phyloP scores from a whole-genome alignment of 2,797 vertebrate species.

The Leucoraja ocellata region DNA sequence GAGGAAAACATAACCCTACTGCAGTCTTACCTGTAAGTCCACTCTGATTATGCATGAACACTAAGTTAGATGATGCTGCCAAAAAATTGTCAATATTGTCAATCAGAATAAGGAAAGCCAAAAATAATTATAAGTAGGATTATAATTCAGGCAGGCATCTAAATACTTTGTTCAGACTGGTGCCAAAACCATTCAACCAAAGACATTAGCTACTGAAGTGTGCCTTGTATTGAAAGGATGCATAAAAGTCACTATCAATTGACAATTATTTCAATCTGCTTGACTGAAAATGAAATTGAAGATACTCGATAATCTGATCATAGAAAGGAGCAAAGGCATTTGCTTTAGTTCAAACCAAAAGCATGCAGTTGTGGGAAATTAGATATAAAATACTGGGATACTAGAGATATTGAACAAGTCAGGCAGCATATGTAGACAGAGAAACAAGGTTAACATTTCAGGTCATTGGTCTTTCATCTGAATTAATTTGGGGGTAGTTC shows the following conservation, averaged over 20 bases:
- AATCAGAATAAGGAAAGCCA: not conserved
- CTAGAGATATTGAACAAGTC: too few species aligned
- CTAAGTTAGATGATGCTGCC: not conserved
- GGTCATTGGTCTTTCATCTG: too few species aligned
- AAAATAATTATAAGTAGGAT: slow-evolving; percentile 1
- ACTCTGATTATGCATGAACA: not conserved
- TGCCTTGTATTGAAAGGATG: not conserved
- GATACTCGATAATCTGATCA: not conserved
- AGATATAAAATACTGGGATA: too few species aligned
- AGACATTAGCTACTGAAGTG: slow-evolving; percentile 3
- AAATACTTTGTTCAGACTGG: not conserved
- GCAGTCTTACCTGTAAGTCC: not conserved
- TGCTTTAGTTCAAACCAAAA: not conserved
- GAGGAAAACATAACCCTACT: not conserved
- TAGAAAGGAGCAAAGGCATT: not conserved
- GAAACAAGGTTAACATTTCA: too few species aligned
- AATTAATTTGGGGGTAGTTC: too few species aligned
- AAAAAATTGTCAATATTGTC: not conserved
- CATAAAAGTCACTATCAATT: not conserved
- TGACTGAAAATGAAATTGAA: not conserved
- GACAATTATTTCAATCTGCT: not conserved
- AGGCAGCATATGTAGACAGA: too few species aligned
- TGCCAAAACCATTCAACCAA: slow-evolving; percentile 2
- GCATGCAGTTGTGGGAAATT: not conserved
- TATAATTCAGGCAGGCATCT: slow-evolving; percentile 6